Base-by-base conservation (phyloP, 2,797 vertebrate species). In the Sciurus carolinensis region DNA sequence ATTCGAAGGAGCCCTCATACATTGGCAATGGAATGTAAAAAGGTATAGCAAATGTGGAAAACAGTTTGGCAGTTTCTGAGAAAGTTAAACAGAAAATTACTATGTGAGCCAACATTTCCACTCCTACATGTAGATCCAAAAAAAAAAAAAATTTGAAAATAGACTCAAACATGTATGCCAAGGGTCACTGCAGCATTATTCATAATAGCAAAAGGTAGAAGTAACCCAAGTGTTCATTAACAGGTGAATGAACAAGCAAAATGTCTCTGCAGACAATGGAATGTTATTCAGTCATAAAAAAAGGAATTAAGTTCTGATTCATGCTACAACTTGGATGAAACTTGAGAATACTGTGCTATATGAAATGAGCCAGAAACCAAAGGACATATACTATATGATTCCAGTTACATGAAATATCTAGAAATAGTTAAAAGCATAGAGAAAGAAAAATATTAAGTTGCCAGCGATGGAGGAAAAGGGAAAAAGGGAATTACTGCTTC, bases 351-450 rank as follows among this genome's bases (percentile, higher is more conserved):
- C 75, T 76, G 24, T 59, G 42, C 69, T 54, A 64, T 67, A 47
- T 59, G 54, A 87, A 73, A n/a, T 77, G 64, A 77, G 52, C 62
- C 36, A 83, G 64, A 82, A 94, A 59, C 76, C 67, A 87, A 82
- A 83, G 47, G 87, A 39, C n/a, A 84, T 62, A 64, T 44, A 13
- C 17, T 39, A 12, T 71, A 39, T 62, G 24, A 85, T 52, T 94
- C 80, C 9, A 69, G 12, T 77, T 54, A 57, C 8, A 33, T 71
- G 62, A 75, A 85, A 64, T 69, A 69, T 64, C 24, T 88, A 85
- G 50, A 69, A 72, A 47, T 44, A 66, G 72, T 57, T 57, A 87
- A 85, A 75, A 44, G 85, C 10, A 2, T 11, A 73, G 36, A 28
- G 36, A 69, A 12, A 69, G 57, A 75, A 82, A 73, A 44, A 73